phyloP scores from a whole-genome alignment of 2,888 invertebrate species.

The Ferdinandea cuprea region DNA sequence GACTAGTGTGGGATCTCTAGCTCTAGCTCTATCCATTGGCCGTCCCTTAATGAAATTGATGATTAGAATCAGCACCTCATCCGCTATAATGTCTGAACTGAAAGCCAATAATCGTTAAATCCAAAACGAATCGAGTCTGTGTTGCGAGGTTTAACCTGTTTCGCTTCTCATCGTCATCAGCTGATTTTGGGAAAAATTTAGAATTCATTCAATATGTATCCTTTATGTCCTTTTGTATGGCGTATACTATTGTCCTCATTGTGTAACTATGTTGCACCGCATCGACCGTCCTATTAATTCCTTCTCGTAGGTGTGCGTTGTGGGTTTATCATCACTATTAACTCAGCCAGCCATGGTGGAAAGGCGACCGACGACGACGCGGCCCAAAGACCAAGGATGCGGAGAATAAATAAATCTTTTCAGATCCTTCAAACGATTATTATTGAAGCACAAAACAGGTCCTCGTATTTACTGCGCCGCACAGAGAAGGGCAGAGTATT shows the following conservation, averaged over 20 bases:
- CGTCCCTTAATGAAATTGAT: conserved; percentile 52
- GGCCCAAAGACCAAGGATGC: too few species aligned
- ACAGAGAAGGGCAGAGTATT: conserved; percentile 53
- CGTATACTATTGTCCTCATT: background rate
- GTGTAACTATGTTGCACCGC: background rate
- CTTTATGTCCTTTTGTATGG: conserved; percentile 62
- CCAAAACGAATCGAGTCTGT: conserved; percentile 30
- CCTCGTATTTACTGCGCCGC: background rate
- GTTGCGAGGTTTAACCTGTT: conserved; percentile 55
- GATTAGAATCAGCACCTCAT: conserved; percentile 46
- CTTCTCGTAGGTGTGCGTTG: conserved; percentile 48
- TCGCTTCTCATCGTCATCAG: conserved; percentile 47
- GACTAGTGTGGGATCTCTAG: background rate
- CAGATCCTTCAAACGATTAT: conserved; percentile 50
- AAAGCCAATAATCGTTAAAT: conserved; percentile 69
- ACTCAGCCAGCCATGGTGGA: conserved; percentile 23
- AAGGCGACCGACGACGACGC: too few species aligned
- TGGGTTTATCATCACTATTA: conserved; percentile 69
- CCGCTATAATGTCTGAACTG: conserved; percentile 8
- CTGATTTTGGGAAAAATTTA: conserved; percentile 68
- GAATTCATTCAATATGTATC: conserved; percentile 43
- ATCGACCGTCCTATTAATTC: conserved; percentile 18
- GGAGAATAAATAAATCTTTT: conserved; percentile 49
- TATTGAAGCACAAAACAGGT: conserved; percentile 20
- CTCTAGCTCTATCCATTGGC: too few species aligned